Conservation (phyloP, 2,888 invertebrate genomes). For the Gnatocerus cornutus region DNA sequence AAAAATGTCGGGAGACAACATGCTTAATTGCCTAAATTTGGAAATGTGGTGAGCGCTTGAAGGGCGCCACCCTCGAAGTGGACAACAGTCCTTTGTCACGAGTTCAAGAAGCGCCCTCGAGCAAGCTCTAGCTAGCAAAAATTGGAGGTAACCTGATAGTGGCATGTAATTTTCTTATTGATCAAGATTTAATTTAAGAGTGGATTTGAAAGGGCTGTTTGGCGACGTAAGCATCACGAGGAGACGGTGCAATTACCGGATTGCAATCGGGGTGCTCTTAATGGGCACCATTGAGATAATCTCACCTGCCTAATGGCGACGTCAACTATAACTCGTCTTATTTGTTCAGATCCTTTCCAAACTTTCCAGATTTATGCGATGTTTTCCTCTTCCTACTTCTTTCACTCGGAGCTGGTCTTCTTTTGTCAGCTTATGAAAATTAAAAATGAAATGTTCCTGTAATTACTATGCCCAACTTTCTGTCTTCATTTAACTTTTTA, state of each 20-base stretch:
- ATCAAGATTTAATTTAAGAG: conserved; percentile 32
- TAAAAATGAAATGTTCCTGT: conserved; percentile 51
- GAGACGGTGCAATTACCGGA: conserved; percentile 54
- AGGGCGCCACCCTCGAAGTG: conserved; percentile 49
- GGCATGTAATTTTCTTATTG: conserved; percentile 44
- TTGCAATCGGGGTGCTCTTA: conserved; percentile 57
- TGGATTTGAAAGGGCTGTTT: conserved; percentile 23
- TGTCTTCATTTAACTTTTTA: conserved; percentile 47
- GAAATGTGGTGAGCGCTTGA: conserved; percentile 52
- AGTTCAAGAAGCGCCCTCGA: conserved; percentile 49
- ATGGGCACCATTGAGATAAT: conserved; percentile 56
- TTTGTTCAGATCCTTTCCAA: conserved; percentile 51
- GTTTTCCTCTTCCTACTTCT: conserved; percentile 48
- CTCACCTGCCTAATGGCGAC: conserved; percentile 57
- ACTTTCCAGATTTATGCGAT: conserved; percentile 51
- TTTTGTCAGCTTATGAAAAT: conserved; percentile 51
- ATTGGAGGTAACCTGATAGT: conserved; percentile 23
- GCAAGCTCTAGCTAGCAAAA: too few relatives aligned
- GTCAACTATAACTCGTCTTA: conserved; percentile 52
- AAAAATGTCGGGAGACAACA: conserved; percentile 48
- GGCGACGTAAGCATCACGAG: conserved; percentile 11
- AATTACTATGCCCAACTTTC: conserved; percentile 45
- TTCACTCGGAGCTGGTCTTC: conserved; percentile 35
- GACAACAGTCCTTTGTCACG: conserved; percentile 60
- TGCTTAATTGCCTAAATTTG: conserved; percentile 61